Evolutionary conservation across 2,113 vertebrate species (phyloP), one percentile per base, ranked within the genome.

Genomic region (Dasypus novemcinctus): DNA sequence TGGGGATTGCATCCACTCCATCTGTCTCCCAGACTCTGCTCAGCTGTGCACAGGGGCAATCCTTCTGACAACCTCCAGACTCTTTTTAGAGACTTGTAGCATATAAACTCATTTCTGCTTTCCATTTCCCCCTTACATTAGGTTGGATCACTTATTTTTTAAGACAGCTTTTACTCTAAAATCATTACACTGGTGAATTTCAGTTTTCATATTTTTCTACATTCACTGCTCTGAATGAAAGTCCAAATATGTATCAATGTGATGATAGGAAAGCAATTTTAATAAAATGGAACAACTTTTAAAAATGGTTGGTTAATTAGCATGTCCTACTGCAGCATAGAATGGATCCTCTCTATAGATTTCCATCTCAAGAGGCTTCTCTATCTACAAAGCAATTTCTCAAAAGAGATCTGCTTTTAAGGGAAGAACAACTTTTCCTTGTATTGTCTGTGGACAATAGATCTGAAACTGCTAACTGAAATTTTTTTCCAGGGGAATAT

Each of bases 151-250:
- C 46, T 85, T 76, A 49, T 17, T 87, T 83, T 83, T 75, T n/a
- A 31, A 94, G 25, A 74, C 31, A 79, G 33, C 31, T 31, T 81
- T 95, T 93, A 74, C 78, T 74, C 36, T 72, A 43, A 95, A 95
- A 71, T 74, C 5, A 64, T 54, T 74, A 66, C 15, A 41, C 9
- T 75, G 31, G 12, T 90, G 33, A 64, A 83, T 72, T 71, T 52
- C 71, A 94, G 15, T 79, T 74, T 82, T 84, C 14, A 36, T 75
- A 25, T 36, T 90, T 92, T 87, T 78, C 43, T 91, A 91, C 38
- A 75, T 49, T 92, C 63, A 46, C 2, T 84, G 41, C 49, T 91
- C 36, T 68, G 64, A 92, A 59, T 59, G 31, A 84, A 27, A 66
- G 14, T 86, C 29, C 38, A 94, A 82, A 79, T 49, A 63, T n/a